Percentiles rank a stretch among this genome's conserved stretches.
Evolutionary conservation across 2,113 vertebrate genomes (phyloP).

Genomic region (Coreoperca whiteheadi): DNA sequence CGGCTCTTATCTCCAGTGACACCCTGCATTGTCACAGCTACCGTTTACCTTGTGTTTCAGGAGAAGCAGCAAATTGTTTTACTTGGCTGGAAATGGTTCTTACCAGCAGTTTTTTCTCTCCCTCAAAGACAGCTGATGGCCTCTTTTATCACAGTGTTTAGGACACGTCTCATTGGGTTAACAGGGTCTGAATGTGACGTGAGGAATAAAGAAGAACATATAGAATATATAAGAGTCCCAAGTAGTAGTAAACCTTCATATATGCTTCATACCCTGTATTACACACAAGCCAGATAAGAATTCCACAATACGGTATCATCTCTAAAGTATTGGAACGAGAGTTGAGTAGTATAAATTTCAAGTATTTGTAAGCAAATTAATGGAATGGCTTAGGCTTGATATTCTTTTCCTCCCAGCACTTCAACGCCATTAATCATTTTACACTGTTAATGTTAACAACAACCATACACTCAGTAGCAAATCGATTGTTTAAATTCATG

Average conservation of each 20-base stretch:
- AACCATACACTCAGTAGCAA: background rate
- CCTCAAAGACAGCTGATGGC: background rate
- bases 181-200: background rate
- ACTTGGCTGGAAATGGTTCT: background rate
- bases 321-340: too few species aligned
- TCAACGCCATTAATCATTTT: background rate
- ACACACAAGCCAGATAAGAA: background rate
- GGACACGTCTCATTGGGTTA: background rate
- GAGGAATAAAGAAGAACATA: too few species aligned
- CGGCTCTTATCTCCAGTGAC: slow-evolving; percentile 58
- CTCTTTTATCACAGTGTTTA: background rate
- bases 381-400: background rate
- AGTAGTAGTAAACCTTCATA: background rate
- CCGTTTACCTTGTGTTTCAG: slow-evolving; percentile 1
- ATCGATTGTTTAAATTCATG: background rate
- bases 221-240: too few species aligned
- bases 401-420: background rate
- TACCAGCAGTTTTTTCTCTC: background rate
- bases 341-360: background rate
- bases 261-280: background rate
- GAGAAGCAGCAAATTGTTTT: slow-evolving; percentile 9
- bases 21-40: slow-evolving; percentile 31
- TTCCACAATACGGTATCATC: background rate
- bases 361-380: background rate
- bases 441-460: slow-evolving; percentile 28